A percentile compares a stretch with the other conserved stretches of the same genome.
phyloP scores from a whole-genome alignment of 2,888 invertebrate species.

The Isoperla grammatica region DNA sequence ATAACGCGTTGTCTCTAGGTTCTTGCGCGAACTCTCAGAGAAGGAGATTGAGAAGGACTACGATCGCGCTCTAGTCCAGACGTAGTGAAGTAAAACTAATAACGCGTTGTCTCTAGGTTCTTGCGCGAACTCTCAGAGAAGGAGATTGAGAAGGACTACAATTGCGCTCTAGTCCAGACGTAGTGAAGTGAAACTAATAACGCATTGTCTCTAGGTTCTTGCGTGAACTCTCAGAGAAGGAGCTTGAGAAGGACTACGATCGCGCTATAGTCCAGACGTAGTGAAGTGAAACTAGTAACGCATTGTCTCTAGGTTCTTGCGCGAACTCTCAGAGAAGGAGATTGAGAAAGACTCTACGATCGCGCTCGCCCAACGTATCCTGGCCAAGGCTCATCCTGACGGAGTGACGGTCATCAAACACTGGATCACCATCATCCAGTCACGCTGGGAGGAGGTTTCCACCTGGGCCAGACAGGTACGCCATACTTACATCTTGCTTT shows the following conservation, averaged over 20 bases:
- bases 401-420: conserved; percentile 97
- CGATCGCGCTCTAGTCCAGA: too few relatives aligned
- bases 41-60: conserved; percentile 84
- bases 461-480: conserved; percentile 66
- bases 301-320: conserved; percentile 53
- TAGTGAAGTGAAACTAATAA: too few relatives aligned
- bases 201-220: too few relatives aligned
- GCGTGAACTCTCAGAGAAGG: conserved; percentile 75
- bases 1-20: too few relatives aligned
- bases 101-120: too few relatives aligned
- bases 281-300: too few relatives aligned
- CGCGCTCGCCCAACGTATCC: conserved; percentile 79
- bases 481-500: too few relatives aligned
- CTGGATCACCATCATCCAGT: conserved; percentile 96
- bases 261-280: too few relatives aligned
- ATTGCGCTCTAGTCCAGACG: conserved; percentile 81
- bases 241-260: conserved; percentile 80
- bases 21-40: conserved; percentile 72
- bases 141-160: conserved; percentile 79
- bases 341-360: conserved; percentile 82
- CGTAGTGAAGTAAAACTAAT: too few relatives aligned
- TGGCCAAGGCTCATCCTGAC: conserved; percentile 93
- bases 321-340: conserved; percentile 78
- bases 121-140: conserved; percentile 76
- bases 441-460: conserved; percentile 93